A percentile compares a stretch with the other conserved stretches of the same genome.
These are phyloP conservation scores for Pangasius mekongensis DNA, from an alignment of 2,797 vertebrate genomes.

Conservation along the genomic window DNA sequence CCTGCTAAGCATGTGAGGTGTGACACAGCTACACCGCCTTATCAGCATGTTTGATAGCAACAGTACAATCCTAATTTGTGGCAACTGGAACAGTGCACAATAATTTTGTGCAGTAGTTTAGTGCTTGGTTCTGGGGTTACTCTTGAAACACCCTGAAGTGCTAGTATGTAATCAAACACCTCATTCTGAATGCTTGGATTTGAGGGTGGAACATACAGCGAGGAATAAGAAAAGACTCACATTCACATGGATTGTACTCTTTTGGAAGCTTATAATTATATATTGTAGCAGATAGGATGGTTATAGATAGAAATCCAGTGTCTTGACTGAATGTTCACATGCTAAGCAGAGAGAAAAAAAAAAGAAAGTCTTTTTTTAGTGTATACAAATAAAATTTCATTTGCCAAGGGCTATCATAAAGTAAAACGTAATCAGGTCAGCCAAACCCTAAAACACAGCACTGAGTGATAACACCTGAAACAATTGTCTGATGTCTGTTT, in stretches of 20 bases:
- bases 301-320: background rate
- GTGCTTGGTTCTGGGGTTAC: background rate
- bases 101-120: background rate
- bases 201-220: background rate
- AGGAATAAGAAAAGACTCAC: background rate
- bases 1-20: constrained; percentile 20
- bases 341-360: background rate
- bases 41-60: constrained; percentile 8
- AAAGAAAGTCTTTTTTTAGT: background rate
- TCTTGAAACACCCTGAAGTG: background rate
- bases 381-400: background rate
- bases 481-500: background rate
- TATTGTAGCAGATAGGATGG: background rate
- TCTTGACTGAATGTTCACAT: too few relatives aligned
- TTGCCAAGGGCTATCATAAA: background rate
- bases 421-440: background rate
- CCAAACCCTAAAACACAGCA: background rate
- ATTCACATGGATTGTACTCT: background rate
- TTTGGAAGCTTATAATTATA: background rate
- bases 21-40: constrained; percentile 21
- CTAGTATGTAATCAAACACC: constrained; percentile 22
- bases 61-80: constrained; percentile 8
- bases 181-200: background rate
- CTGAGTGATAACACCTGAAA: background rate
- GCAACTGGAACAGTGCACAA: background rate